These are phyloP conservation scores for Pseudobourletiella spinata DNA, from an alignment of 1,140 invertebrate genomes.

Conservation along the genomic window DNA sequence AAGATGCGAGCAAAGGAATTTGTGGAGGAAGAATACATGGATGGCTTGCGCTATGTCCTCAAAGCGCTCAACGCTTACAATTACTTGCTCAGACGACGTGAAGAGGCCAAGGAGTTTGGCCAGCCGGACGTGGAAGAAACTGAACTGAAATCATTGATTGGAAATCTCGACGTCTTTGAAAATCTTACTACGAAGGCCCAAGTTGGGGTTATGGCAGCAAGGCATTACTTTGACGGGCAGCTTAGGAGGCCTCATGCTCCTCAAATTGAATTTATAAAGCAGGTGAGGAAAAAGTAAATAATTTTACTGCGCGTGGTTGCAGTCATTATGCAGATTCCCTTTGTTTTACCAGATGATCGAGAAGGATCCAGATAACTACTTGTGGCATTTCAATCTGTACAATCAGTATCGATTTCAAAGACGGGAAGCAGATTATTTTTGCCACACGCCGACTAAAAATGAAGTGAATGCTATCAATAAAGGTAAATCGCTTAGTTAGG, in stretches of 20 bases:
- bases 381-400: constrained; percentile 9
- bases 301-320: too few species aligned
- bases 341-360: constrained; percentile 8
- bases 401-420: background rate
- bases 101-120: background rate
- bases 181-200: background rate
- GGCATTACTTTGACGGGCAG: background rate
- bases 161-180: constrained; percentile 1
- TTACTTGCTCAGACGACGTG: background rate
- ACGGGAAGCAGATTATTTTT: background rate
- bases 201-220: background rate
- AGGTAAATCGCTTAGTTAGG: too few species aligned
- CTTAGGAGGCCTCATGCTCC: background rate
- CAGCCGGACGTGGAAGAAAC: background rate
- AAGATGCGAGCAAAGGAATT: background rate
- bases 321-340: too few species aligned
- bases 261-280: background rate
- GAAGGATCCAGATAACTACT: constrained; percentile 4
- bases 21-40: background rate
- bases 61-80: background rate
- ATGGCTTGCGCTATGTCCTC: background rate
- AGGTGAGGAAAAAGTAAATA: background rate
- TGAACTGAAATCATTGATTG: background rate
- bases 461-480: background rate
- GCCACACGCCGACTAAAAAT: background rate